Base-by-base conservation (phyloP, 2,113 vertebrate species). In the Phylloscopus trochiloides region DNA sequence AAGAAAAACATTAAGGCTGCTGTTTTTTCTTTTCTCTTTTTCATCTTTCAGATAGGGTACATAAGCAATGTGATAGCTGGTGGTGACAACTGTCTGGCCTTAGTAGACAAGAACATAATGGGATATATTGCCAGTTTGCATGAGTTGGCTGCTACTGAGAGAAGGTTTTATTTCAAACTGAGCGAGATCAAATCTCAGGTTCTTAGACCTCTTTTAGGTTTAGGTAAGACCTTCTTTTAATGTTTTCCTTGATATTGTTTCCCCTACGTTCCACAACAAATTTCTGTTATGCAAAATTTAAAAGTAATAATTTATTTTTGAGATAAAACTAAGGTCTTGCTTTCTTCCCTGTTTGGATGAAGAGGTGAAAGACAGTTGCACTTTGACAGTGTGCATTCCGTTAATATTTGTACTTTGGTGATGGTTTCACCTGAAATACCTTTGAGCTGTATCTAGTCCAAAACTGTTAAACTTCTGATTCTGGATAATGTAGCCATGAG, bases 41-140 rank as follows among this genome's bases (percentile, higher is more conserved):
- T 88, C 55, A 13, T 51, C 47, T 96, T 98, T 92, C 95, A 99
- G 99, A 95, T 99, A 82, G 99, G 99, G 47, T 99, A 99, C 58
- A 98, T 99, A 94, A 99, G 98, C 97, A 98, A 97, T 45, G 98
- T 99, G 94, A 98, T 97, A 61, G 98, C 99, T 40, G 99, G 99
- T 58, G 99, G 98, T 59, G 97, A 95, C 80, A 97, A 93, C 59
- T 99, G 98, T 86, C 96, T 99, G 62, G 98, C 98, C 22, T 97
- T 99, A 73, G 98, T 98, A 10, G 99, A 99, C 97, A 98, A 97
- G 90, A 99, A 99, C 24, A 96, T 99, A 73, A 99, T 99, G 98
- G 99, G 99, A 77, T 99, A 99, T 95, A 99, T 99, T 40, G 98
- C 99, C 95, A 98, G 98, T 96, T 98, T 99, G 47, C 99, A 99